These are phyloP conservation scores for Phenganax marumi DNA, from an alignment of 92 coral and sea anemone species.

Conservation along the genomic window DNA sequence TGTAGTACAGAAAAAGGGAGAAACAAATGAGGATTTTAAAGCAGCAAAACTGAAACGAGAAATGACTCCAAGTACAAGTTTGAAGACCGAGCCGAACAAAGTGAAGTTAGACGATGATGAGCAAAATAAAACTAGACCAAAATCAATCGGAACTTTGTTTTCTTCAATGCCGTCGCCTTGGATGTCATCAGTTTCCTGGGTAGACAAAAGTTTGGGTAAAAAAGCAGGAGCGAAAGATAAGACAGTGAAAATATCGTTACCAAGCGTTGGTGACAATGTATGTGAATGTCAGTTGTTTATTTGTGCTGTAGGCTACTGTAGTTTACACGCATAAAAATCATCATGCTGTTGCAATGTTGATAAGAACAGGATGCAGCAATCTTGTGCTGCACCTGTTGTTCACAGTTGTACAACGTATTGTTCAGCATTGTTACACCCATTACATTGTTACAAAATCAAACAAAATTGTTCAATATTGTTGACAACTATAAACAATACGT, in stretches of 20 bases:
- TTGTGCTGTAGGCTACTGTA: not conserved
- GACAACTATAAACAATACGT: too few species aligned
- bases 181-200: constrained; percentile 60
- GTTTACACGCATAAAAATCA: not conserved
- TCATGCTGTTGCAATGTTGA: not conserved
- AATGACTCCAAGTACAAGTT: too few species aligned
- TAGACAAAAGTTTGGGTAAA: constrained; percentile 41
- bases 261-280: constrained; percentile 63
- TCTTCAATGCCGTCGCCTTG: constrained; percentile 89
- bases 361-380: not conserved
- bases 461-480: too few species aligned
- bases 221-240: constrained; percentile 47
- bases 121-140: constrained; percentile 39
- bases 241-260: constrained; percentile 73
- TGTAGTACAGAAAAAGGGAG: not conserved
- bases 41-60: not conserved
- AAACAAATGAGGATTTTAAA: constrained; percentile 2
- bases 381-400: too few species aligned
- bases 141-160: constrained; percentile 85
- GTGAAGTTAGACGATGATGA: not conserved
- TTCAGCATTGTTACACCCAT: too few species aligned
- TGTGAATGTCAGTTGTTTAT: not conserved
- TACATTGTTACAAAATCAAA: too few species aligned
- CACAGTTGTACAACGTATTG: too few species aligned
- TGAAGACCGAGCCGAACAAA: not conserved